phyloP scores from a whole-genome alignment of 2,113 vertebrate species.

The Vanacampus margaritifer region DNA sequence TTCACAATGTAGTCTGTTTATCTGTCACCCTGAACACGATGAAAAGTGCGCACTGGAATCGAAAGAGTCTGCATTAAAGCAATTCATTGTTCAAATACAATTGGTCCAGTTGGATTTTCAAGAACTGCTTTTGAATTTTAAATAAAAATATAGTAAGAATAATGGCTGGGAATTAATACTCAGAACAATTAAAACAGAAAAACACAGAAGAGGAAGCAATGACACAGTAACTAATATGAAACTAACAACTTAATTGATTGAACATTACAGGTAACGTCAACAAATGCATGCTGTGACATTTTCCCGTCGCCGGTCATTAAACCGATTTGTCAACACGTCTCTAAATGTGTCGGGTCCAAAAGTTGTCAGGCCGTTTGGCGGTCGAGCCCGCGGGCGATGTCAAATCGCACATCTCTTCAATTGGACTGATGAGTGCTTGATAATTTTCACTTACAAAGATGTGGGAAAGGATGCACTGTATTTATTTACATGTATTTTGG shows the following conservation, averaged over 20 bases:
- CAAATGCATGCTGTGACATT: conserved; percentile 22
- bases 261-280: neutral
- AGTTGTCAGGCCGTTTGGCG: neutral
- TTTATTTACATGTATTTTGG: neutral
- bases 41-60: no score
- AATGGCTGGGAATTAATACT: neutral
- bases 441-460: neutral
- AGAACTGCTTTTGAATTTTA: neutral
- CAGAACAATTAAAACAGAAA: neutral
- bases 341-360: conserved; percentile 58
- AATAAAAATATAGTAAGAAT: no score
- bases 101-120: neutral
- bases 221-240: neutral
- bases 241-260: neutral
- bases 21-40: no score
- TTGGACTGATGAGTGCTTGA: conserved; percentile 42
- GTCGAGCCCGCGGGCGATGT: conserved; percentile 34
- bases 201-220: neutral
- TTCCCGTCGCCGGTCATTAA: conserved; percentile 54
- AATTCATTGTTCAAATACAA: no score
- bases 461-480: neutral
- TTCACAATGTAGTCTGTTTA: no score
- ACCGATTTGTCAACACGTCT: conserved; percentile 63
- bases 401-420: conserved; percentile 41
- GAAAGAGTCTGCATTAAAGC: no score